phyloP scores from a whole-genome alignment of 1,140 invertebrate species.

The Diprion similis region DNA sequence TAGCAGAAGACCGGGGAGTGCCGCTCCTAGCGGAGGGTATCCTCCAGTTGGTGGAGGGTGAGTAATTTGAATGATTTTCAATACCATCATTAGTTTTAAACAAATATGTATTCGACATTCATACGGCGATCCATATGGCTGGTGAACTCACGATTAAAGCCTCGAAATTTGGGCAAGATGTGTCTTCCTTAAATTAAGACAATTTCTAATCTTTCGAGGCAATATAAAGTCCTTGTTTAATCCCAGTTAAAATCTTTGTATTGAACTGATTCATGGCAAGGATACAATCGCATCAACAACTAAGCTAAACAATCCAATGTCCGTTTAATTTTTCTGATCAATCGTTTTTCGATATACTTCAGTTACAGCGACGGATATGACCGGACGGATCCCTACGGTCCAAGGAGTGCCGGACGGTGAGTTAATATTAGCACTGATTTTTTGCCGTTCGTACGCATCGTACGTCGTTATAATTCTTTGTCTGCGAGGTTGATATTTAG shows the following conservation, averaged over 20 bases:
- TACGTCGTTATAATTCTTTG: too few relatives aligned
- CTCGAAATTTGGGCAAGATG: background rate
- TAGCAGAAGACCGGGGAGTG: constrained; percentile 57
- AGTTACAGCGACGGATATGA: constrained; percentile 59
- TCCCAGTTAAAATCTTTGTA: background rate
- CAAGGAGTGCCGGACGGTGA: constrained; percentile 57
- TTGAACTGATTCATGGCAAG: constrained; percentile 2
- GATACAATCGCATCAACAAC: background rate
- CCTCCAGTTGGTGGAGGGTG: constrained; percentile 56
- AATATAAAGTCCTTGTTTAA: background rate
- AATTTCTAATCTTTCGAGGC: background rate
- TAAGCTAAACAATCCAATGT: background rate
- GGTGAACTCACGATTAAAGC: background rate
- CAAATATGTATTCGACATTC: too few relatives aligned
- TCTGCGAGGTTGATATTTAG: too few relatives aligned
- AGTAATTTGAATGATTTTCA: constrained; percentile 26
- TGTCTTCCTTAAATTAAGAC: background rate
- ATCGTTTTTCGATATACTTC: constrained; percentile 25
- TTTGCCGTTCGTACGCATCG: too few relatives aligned
- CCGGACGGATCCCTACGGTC: constrained; percentile 57
- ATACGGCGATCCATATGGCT: too few relatives aligned
- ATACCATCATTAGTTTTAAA: background rate
- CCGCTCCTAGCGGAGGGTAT: constrained; percentile 56
- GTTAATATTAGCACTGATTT: constrained; percentile 27
- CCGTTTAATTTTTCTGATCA: background rate